Percentiles rank a stretch among this genome's conserved stretches.
Conservation (phyloP, 2,113 vertebrate species). For the Istiophorus platypterus region DNA sequence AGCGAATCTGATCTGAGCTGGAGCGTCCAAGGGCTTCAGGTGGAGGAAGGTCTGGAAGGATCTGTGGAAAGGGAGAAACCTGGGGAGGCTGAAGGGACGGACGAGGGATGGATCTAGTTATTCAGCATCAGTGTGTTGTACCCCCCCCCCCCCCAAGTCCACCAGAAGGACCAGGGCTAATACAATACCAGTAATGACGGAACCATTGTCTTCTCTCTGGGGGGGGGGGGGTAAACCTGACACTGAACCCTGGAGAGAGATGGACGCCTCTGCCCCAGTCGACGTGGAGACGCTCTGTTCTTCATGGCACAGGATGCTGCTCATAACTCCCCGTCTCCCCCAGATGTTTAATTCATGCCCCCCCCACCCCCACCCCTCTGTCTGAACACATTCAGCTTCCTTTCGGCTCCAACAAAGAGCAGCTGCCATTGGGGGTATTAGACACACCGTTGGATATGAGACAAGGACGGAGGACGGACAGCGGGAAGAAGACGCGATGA, state of each 20-base stretch:
- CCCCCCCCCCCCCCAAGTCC: background rate
- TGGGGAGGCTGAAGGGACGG: too few species aligned
- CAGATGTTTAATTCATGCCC: constrained; percentile 69
- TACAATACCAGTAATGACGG: background rate
- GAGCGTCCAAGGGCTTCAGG: too few species aligned
- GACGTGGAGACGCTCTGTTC: constrained; percentile 15
- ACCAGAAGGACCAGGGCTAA: too few species aligned
- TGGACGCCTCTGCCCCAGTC: constrained; percentile 26
- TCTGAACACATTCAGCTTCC: constrained; percentile 60
- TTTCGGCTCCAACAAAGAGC: constrained; percentile 60
- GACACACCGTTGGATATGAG: constrained; percentile 33
- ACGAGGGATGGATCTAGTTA: too few species aligned
- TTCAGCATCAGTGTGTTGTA: background rate
- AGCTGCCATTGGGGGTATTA: constrained; percentile 68
- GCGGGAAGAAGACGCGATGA: constrained; percentile 2
- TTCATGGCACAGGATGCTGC: constrained; percentile 48
- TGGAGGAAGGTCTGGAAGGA: too few species aligned
- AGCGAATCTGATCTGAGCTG: too few species aligned
- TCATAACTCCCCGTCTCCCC: constrained; percentile 60
- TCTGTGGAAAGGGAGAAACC: too few species aligned
- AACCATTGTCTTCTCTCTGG: constrained; percentile 17
- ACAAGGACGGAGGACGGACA: constrained; percentile 14
- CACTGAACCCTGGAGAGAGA: constrained; percentile 14
- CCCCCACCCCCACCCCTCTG: too few species aligned
- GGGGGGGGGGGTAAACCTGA: background rate